phyloP scores from a whole-genome alignment of 1,140 invertebrate species.

The Drosophila biarmipes region DNA sequence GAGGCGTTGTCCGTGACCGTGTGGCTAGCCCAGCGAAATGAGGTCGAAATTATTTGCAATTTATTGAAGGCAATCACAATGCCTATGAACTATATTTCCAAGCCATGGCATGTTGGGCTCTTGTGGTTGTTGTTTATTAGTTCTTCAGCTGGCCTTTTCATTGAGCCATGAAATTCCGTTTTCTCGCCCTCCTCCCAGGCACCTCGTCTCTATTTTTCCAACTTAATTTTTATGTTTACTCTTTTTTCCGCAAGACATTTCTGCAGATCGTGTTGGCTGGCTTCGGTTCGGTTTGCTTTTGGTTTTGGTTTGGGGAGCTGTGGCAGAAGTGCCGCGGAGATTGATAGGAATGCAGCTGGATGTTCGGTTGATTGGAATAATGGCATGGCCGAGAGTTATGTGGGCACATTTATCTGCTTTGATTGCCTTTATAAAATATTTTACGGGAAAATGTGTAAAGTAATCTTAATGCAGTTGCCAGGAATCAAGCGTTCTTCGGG shows the following conservation, averaged over 20 bases:
- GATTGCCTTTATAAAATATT: slow-evolving; percentile 38
- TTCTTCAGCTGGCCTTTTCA: slow-evolving; percentile 67
- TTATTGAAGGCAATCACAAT: slow-evolving; percentile 82
- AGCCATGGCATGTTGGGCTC: slow-evolving; percentile 33
- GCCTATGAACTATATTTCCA: slow-evolving; percentile 73
- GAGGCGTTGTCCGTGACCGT: slow-evolving; percentile 70
- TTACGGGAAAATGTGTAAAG: slow-evolving; percentile 19
- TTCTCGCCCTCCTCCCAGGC: slow-evolving; percentile 10
- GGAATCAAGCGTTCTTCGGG: not conserved
- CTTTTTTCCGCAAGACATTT: slow-evolving; percentile 52
- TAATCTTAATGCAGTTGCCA: not conserved
- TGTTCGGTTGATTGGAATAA: slow-evolving; percentile 40
- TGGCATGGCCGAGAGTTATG: slow-evolving; percentile 35
- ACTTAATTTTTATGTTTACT: slow-evolving; percentile 54
- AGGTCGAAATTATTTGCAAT: slow-evolving; percentile 83
- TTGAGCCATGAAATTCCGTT: slow-evolving; percentile 74
- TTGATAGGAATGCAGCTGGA: slow-evolving; percentile 52
- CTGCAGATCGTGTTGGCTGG: slow-evolving; percentile 29
- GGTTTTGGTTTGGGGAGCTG: not conserved
- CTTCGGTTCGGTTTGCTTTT: not conserved
- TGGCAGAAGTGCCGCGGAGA: slow-evolving; percentile 27
- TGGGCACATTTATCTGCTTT: slow-evolving; percentile 39
- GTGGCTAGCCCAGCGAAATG: slow-evolving; percentile 74
- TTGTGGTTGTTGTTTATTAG: slow-evolving; percentile 64
- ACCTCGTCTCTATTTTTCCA: slow-evolving; percentile 8